These are phyloP conservation scores for Caenorhabditis sp. DNA, from an alignment of 2,888 invertebrate genomes.

Conservation along the genomic window DNA sequence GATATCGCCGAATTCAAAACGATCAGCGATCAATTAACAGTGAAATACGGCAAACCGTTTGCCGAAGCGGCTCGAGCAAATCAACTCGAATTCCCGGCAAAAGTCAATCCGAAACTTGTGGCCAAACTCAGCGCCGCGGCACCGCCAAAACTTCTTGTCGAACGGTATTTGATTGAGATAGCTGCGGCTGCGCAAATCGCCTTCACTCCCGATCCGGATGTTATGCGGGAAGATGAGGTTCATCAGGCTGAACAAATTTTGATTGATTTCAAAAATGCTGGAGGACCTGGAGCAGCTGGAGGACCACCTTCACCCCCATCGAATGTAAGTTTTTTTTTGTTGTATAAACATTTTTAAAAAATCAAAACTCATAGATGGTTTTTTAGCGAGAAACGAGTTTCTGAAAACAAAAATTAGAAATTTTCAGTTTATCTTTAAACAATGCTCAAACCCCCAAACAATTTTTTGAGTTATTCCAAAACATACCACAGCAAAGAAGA, in stretches of 20 bases:
- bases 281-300: slow-evolving; percentile 26
- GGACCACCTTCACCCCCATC: slow-evolving; percentile 33
- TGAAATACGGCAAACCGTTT: slow-evolving; percentile 93
- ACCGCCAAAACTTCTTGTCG: slow-evolving; percentile 91
- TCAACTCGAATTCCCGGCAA: slow-evolving; percentile 75
- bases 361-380: slow-evolving; percentile 1
- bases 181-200: slow-evolving; percentile 92
- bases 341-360: no score
- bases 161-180: slow-evolving; percentile 89
- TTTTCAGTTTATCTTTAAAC: no score
- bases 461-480: no score
- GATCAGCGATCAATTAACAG: slow-evolving; percentile 85
- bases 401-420: no score
- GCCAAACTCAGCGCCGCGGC: slow-evolving; percentile 92
- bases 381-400: no score
- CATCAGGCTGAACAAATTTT: slow-evolving; percentile 68
- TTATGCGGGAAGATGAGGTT: slow-evolving; percentile 70
- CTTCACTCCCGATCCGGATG: slow-evolving; percentile 91
- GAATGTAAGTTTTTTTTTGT: slow-evolving; percentile 18
- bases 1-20: slow-evolving; percentile 75
- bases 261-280: slow-evolving; percentile 68
- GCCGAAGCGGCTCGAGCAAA: slow-evolving; percentile 87
- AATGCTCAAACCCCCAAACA: no score
- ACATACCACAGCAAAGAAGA: no score
- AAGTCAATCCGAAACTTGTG: slow-evolving; percentile 74